phyloP scores from a whole-genome alignment of 2,888 invertebrate genomes.

The Campoplex nolae region DNA sequence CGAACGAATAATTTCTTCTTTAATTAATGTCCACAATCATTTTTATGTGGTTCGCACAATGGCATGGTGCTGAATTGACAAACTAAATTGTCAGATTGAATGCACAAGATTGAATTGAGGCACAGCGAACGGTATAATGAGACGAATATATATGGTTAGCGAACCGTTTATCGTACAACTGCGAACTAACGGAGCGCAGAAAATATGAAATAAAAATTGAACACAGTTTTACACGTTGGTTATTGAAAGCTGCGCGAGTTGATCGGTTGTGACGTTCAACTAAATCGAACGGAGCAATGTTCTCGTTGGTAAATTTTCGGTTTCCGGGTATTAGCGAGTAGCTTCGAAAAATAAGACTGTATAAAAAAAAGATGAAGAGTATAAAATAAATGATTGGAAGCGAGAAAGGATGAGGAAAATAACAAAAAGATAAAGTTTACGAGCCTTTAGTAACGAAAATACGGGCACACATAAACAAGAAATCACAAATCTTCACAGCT shows the following conservation, averaged over 20 bases:
- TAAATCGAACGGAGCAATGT: neutral
- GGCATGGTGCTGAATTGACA: neutral
- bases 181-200: neutral
- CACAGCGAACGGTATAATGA: neutral
- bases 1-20: neutral
- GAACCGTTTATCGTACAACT: neutral
- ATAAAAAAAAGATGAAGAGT: neutral
- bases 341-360: neutral
- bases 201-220: neutral
- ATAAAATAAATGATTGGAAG: neutral
- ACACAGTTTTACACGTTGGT: neutral
- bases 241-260: neutral
- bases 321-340: no score
- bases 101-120: neutral
- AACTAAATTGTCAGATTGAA: neutral
- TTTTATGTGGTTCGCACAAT: neutral
- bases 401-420: neutral
- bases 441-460: neutral
- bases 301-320: neutral
- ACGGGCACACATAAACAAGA: neutral
- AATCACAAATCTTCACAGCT: slow-evolving; percentile 33
- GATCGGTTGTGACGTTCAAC: neutral
- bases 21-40: neutral
- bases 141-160: neutral
- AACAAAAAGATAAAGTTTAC: neutral